These are phyloP conservation scores for Etheostoma spectabile DNA, from an alignment of 2,113 vertebrate genomes.

Conservation along the genomic window DNA sequence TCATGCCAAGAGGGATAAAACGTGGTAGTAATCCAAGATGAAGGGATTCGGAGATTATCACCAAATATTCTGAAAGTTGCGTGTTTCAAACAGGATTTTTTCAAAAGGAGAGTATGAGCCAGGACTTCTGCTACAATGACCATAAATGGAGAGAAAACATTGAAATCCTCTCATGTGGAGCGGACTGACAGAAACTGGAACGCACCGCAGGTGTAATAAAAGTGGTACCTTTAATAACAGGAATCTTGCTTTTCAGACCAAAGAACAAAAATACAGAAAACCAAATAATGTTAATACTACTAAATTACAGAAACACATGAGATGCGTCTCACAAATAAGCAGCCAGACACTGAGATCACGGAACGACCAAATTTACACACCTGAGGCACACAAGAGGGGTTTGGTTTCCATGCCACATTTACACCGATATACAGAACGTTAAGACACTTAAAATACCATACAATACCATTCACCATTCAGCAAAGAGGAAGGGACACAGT, in stretches of 20 bases:
- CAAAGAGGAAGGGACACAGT: constrained; percentile 49
- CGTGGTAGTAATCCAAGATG: constrained; percentile 50
- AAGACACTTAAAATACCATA: constrained; percentile 63
- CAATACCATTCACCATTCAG: constrained; percentile 65
- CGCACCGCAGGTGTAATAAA: constrained; percentile 74
- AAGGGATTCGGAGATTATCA: constrained; percentile 69
- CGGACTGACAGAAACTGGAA: constrained; percentile 57
- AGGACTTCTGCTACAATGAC: constrained; percentile 33
- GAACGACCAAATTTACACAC: constrained; percentile 71
- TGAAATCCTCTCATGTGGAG: neutral
- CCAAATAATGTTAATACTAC: constrained; percentile 55
- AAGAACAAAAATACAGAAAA: constrained; percentile 62
- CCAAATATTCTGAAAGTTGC: constrained; percentile 52
- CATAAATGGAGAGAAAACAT: constrained; percentile 65
- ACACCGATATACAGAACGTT: constrained; percentile 71
- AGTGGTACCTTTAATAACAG: constrained; percentile 78
- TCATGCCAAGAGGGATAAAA: constrained; percentile 67
- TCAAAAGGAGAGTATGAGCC: constrained; percentile 20
- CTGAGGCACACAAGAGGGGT: constrained; percentile 71
- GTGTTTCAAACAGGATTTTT: constrained; percentile 24
- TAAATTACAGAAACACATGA: constrained; percentile 72
- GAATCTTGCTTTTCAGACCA: constrained; percentile 69
- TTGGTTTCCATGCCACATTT: constrained; percentile 81
- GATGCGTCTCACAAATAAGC: constrained; percentile 77
- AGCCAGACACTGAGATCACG: constrained; percentile 76